Evolutionary conservation across 2,888 invertebrate species (phyloP).

Genomic region (Pyrrhosoma nymphula): DNA sequence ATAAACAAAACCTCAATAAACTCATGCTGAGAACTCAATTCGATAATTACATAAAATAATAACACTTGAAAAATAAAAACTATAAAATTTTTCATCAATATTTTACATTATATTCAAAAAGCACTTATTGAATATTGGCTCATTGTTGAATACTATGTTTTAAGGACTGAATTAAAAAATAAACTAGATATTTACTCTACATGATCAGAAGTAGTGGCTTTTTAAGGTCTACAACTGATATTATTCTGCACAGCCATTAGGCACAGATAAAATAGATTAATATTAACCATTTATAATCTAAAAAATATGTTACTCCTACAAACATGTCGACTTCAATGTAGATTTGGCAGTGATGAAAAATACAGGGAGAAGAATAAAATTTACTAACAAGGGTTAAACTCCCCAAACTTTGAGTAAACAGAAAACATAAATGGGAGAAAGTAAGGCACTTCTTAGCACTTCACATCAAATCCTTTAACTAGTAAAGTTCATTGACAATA

Average conservation of each 20-base stretch:
- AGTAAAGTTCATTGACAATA: constrained; percentile 14
- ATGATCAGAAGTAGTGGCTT: constrained; percentile 32
- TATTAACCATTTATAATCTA: constrained; percentile 29
- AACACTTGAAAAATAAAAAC: not conserved
- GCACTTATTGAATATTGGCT: not conserved
- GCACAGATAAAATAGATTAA: constrained; percentile 47
- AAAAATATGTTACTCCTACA: constrained; percentile 9
- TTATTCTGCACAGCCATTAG: constrained; percentile 56
- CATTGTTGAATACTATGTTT: constrained; percentile 17
- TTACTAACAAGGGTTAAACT: not conserved
- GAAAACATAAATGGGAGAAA: not conserved
- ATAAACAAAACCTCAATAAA: not conserved
- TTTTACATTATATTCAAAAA: constrained; percentile 33
- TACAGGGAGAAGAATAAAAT: not conserved
- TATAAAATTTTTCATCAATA: constrained; percentile 40
- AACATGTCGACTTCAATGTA: constrained; percentile 5
- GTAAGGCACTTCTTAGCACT: constrained; percentile 11
- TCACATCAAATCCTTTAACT: constrained; percentile 14
- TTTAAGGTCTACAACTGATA: constrained; percentile 52
- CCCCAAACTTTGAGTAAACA: not conserved
- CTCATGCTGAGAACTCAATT: not conserved
- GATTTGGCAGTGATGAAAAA: constrained; percentile 59
- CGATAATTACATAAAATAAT: constrained; percentile 43
- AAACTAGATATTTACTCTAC: constrained; percentile 1
- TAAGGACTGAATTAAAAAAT: constrained; percentile 4